Conservation (phyloP, 2,113 vertebrate genomes). For the Myodes glareolus region DNA sequence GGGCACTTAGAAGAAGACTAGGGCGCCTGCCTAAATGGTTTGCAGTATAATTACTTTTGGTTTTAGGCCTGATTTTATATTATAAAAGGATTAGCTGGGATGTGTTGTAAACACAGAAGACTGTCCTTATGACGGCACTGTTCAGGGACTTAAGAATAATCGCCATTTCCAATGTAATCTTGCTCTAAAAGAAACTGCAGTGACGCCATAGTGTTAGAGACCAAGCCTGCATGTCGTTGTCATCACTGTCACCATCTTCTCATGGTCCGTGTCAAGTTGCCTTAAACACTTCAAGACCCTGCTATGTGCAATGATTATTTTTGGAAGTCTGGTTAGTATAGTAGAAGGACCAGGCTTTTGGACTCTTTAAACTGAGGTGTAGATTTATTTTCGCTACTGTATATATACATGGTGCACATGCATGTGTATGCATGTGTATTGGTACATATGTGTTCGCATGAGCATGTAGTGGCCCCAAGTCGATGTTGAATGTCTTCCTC, state of each 20-base stretch:
- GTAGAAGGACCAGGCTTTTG: background rate
- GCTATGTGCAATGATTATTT: background rate
- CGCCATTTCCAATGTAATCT: background rate
- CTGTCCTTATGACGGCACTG: background rate
- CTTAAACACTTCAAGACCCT: background rate
- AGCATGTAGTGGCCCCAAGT: background rate
- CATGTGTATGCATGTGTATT: background rate
- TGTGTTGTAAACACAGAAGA: conserved; percentile 3
- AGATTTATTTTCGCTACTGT: background rate
- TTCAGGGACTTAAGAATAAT: conserved; percentile 17
- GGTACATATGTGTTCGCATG: background rate
- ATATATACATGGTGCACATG: background rate
- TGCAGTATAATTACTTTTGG: background rate
- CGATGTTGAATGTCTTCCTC: background rate
- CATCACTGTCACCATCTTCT: background rate
- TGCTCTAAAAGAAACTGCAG: background rate
- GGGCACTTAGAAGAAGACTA: background rate
- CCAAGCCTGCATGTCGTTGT: background rate
- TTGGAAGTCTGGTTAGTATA: background rate
- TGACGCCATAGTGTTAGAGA: background rate
- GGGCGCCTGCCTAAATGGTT: background rate
- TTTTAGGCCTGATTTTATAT: conserved; percentile 44
- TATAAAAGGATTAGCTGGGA: background rate
- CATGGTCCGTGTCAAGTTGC: background rate
- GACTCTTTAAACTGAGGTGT: background rate